These are phyloP conservation scores for Maccullochella peelii DNA, from an alignment of 2,113 vertebrate species.

Conservation along the genomic window DNA sequence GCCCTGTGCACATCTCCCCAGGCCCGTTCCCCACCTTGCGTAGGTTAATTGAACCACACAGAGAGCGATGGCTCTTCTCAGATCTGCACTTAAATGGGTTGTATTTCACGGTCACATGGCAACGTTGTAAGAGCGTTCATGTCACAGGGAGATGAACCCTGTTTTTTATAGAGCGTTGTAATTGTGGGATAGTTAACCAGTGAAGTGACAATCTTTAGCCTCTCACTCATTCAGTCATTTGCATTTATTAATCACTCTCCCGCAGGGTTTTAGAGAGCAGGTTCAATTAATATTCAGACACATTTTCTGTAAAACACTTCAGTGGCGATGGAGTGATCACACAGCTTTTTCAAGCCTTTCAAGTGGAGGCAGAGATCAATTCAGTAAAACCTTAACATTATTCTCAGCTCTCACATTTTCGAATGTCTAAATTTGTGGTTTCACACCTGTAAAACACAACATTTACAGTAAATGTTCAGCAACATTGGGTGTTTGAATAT, in stretches of 20 bases:
- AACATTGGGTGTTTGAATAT: not conserved
- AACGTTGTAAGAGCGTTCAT: slow-evolving; percentile 57
- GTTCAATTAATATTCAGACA: slow-evolving; percentile 38
- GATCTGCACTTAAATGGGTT: slow-evolving; percentile 38
- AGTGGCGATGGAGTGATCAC: slow-evolving; percentile 16
- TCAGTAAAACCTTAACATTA: slow-evolving; percentile 4
- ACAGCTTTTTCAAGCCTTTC: not conserved
- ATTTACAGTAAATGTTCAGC: not conserved
- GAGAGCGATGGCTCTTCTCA: slow-evolving; percentile 39
- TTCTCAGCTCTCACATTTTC: not conserved
- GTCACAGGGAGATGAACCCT: slow-evolving; percentile 62
- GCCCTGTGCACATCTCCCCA: slow-evolving; percentile 39
- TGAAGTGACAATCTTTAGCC: slow-evolving; percentile 48
- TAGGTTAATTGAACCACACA: slow-evolving; percentile 69
- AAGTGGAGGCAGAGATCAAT: slow-evolving; percentile 18
- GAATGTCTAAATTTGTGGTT: not conserved
- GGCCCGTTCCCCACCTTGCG: slow-evolving; percentile 24
- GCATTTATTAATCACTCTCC: slow-evolving; percentile 28
- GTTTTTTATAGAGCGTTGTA: slow-evolving; percentile 59
- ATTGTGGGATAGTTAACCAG: slow-evolving; percentile 49
- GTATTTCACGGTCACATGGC: slow-evolving; percentile 63
- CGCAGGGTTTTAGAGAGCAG: slow-evolving; percentile 1
- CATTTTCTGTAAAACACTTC: slow-evolving; percentile 30
- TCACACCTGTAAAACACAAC: not conserved
- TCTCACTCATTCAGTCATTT: slow-evolving; percentile 43